Evolutionary conservation across 2,797 vertebrate species (phyloP).

Genomic region (Microtus agrestis): DNA sequence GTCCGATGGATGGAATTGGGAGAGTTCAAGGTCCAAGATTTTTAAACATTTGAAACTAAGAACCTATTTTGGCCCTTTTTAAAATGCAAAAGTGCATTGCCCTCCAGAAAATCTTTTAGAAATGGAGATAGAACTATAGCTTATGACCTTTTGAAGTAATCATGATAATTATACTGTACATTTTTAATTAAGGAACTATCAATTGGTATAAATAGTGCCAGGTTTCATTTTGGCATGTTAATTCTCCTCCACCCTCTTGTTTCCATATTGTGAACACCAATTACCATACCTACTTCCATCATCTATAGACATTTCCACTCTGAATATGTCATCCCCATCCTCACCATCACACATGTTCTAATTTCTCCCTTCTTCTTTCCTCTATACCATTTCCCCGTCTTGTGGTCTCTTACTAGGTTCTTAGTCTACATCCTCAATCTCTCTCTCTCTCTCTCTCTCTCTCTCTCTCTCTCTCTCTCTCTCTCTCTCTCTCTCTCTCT

Average conservation of each 20-base stretch:
- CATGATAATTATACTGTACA: not conserved
- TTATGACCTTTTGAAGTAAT: not conserved
- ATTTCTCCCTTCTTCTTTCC: not conserved
- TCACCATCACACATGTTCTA: not conserved
- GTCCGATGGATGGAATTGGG: no score
- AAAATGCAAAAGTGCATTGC: not conserved
- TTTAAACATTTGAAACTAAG: constrained; percentile 23
- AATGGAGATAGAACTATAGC: not conserved
- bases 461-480: no score
- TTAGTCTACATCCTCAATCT: not conserved
- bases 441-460: no score
- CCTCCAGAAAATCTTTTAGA: not conserved
- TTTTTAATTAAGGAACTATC: not conserved
- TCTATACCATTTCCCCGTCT: not conserved
- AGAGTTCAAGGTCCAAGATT: not conserved
- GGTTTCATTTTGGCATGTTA: not conserved
- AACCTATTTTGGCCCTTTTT: not conserved
- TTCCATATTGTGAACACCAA: not conserved
- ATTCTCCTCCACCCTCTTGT: not conserved
- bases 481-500: no score
- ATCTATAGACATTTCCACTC: not conserved
- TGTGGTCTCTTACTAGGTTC: not conserved
- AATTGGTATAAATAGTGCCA: not conserved
- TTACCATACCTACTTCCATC: not conserved
- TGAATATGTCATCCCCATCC: not conserved